Base-by-base conservation (phyloP, 2,113 vertebrate genomes). In the Xenus cinereus region DNA sequence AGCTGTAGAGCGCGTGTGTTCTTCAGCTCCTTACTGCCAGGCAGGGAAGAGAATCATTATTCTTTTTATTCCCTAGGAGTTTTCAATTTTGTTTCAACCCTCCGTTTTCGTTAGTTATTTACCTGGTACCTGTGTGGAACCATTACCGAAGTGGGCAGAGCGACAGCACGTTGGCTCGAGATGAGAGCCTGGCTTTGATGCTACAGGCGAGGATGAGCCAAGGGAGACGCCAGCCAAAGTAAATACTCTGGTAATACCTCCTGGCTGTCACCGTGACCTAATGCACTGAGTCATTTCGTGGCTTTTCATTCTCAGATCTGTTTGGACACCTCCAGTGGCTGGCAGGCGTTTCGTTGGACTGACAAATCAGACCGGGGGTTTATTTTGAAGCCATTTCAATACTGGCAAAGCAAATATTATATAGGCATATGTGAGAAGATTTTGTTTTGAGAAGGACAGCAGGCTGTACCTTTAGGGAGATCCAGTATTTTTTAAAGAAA, bases 211-310 rank as follows among this genome's bases (percentile, higher is more conserved):
- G 77, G 69, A 94, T 87, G 93, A 95, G 79, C 95, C 94, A 96
- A 91, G 43, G 72, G 80, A 87, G n/a, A 54, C 56, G 86, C 30
- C 77, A 90, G 93, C 94, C 93, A 96, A 91, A 80, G 59, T 67
- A 94, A 94, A 96, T 69, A 88, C 71, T 75, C 90, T 96, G 95
- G 76, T 87, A 84, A 86, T 89, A 84, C 79, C 56, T 93, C 82
- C 89, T 88, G 91, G 79, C 93, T 87, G 78, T 90, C 93, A 91
- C 90, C 87, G 79, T 96, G 83, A 96, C 90, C 78, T 93, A 93
- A 95, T 91, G 86, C 86, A 90, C 84, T 97, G 93, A 95, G 85
- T 95, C 82, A 94, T 92, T 90, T 84, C 4, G 27, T 95, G 86
- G 90, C 35, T 95, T 95, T 93, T 93, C 74, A 53, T 93, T 90